Conservation (phyloP, 2,888 invertebrate species). For the Epinotia nisella region DNA sequence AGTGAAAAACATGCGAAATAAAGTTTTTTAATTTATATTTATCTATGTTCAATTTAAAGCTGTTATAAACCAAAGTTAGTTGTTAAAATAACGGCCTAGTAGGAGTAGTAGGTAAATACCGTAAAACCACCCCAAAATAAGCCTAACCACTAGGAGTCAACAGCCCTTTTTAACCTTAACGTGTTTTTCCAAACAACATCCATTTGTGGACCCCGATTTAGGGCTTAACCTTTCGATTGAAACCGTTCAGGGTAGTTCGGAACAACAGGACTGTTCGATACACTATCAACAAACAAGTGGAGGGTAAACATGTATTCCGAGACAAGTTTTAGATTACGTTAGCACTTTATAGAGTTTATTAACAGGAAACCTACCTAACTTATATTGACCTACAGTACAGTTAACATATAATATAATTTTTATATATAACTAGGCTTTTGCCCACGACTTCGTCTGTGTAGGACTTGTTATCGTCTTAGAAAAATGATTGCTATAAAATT, state of each 20-base stretch:
- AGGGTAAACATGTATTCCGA: slow-evolving; percentile 19
- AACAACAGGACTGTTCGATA: neutral
- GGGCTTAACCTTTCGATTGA: slow-evolving; percentile 18
- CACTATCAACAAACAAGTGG: slow-evolving; percentile 5
- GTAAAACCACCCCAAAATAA: neutral
- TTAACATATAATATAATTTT: no score
- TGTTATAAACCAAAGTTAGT: no score
- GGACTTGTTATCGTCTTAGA: no score
- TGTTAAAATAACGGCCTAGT: neutral
- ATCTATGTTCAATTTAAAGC: no score
- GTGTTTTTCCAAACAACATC: slow-evolving; percentile 35
- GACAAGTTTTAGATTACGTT: neutral
- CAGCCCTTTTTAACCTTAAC: slow-evolving; percentile 15
- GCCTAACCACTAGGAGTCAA: slow-evolving; percentile 21
- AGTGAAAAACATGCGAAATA: no score
- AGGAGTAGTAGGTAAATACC: neutral
- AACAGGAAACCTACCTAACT: no score
- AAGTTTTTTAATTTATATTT: no score
- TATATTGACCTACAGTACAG: no score
- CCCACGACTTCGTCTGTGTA: no score
- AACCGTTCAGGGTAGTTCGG: neutral
- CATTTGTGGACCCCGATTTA: slow-evolving; percentile 12
- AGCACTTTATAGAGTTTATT: neutral
- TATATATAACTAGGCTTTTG: no score
- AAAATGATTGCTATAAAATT: no score